Conservation (phyloP, 2,888 invertebrate genomes). For the Amblyjoppa proteus region DNA sequence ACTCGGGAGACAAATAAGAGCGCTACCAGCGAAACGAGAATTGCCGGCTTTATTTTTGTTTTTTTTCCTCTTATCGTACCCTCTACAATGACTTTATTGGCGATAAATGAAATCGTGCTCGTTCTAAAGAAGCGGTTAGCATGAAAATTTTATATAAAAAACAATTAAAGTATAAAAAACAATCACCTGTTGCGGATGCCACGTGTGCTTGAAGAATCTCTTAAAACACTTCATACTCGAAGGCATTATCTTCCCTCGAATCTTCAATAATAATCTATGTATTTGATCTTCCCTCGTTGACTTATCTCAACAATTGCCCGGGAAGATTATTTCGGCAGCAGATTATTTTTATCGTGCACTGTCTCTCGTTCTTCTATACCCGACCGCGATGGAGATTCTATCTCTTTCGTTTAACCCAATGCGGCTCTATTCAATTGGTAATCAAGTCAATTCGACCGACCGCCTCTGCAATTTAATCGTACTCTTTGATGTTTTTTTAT, state of each 20-base stretch:
- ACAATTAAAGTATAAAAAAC: background rate
- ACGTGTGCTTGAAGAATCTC: slow-evolving; percentile 82
- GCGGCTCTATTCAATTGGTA: background rate
- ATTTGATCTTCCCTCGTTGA: background rate
- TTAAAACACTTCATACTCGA: slow-evolving; percentile 80
- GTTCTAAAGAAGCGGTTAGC: too few species aligned
- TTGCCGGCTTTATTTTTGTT: background rate
- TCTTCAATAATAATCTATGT: background rate
- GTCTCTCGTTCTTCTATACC: slow-evolving; percentile 1
- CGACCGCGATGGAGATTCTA: background rate
- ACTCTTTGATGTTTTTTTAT: too few species aligned
- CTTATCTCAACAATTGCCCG: slow-evolving; percentile 2
- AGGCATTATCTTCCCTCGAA: slow-evolving; percentile 58
- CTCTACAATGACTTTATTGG: background rate
- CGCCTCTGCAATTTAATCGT: background rate
- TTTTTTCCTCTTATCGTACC: background rate
- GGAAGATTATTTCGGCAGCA: background rate
- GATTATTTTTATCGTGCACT: slow-evolving; percentile 27
- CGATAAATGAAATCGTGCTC: background rate
- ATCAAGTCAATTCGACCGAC: background rate
- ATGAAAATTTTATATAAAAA: background rate
- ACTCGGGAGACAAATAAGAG: background rate
- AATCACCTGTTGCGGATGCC: slow-evolving; percentile 82
- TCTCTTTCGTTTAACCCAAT: background rate
- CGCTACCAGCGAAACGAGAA: background rate